A percentile compares a stretch with the other conserved stretches of the same genome.
These are phyloP conservation scores for Yasuhikotakia modesta DNA, from an alignment of 2,797 vertebrate species.

Conservation along the genomic window DNA sequence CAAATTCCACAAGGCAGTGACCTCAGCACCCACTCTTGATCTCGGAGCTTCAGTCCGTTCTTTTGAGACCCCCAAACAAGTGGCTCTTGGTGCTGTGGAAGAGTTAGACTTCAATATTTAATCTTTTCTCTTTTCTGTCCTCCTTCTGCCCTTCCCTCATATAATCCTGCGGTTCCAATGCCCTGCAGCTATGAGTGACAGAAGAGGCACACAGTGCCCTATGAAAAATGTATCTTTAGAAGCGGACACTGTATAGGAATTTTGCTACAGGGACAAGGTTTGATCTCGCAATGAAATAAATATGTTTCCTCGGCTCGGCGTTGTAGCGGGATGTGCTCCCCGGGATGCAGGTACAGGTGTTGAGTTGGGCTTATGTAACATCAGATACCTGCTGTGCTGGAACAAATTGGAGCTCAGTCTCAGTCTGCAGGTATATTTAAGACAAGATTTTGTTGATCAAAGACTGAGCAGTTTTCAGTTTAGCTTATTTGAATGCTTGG, in stretches of 20 bases:
- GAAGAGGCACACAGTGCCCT: slow-evolving; percentile 55
- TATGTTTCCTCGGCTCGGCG: slow-evolving; percentile 54
- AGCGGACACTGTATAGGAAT: slow-evolving; percentile 66
- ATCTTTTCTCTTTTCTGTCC: slow-evolving; percentile 58
- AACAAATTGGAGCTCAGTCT: slow-evolving; percentile 35
- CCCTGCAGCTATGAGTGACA: slow-evolving; percentile 74
- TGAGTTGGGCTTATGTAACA: slow-evolving; percentile 48
- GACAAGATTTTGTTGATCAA: slow-evolving; percentile 25
- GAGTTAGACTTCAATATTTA: slow-evolving; percentile 73
- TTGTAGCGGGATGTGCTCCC: slow-evolving; percentile 19
- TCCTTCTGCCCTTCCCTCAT: slow-evolving; percentile 54
- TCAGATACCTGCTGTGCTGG: slow-evolving; percentile 13
- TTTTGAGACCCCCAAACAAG: slow-evolving; percentile 57
- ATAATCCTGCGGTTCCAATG: slow-evolving; percentile 64
- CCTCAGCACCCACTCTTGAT: slow-evolving; percentile 47
- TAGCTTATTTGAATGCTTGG: slow-evolving; percentile 14
- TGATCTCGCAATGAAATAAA: slow-evolving; percentile 68
- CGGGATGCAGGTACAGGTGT: slow-evolving; percentile 36
- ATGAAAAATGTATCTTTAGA: slow-evolving; percentile 69
- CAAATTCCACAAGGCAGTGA: slow-evolving; percentile 42
- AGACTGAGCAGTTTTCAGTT: slow-evolving; percentile 22
- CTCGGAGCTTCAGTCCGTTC: slow-evolving; percentile 51
- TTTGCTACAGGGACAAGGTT: slow-evolving; percentile 56
- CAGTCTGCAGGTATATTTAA: slow-evolving; percentile 11
- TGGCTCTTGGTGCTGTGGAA: slow-evolving; percentile 60